These are phyloP conservation scores for Scomber japonicus DNA, from an alignment of 2,113 vertebrate genomes.

Conservation along the genomic window DNA sequence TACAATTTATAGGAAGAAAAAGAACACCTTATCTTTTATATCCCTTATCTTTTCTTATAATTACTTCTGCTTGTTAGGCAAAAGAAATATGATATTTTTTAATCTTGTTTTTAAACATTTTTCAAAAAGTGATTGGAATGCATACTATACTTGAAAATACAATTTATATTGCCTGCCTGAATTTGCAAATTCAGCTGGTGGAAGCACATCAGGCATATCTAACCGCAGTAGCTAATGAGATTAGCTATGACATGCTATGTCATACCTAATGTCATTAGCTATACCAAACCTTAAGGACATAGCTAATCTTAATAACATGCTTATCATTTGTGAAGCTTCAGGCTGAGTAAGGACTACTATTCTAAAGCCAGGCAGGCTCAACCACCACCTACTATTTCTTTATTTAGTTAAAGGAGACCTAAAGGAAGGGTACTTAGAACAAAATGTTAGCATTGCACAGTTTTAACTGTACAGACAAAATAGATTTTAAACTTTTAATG, in stretches of 20 bases:
- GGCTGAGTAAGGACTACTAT: background rate
- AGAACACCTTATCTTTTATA: background rate
- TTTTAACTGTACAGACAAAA: background rate
- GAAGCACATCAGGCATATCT: too few relatives aligned
- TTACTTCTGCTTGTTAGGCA: too few relatives aligned
- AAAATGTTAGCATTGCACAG: background rate
- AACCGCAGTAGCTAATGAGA: too few relatives aligned
- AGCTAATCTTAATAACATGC: background rate
- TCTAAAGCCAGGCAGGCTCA: background rate
- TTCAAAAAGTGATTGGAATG: too few relatives aligned
- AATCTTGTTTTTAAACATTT: too few relatives aligned
- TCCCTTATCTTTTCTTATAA: background rate
- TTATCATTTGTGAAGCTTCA: background rate
- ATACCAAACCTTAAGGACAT: background rate
- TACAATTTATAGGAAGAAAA: too few relatives aligned
- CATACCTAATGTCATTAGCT: background rate
- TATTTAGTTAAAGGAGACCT: background rate
- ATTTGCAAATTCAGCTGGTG: too few relatives aligned
- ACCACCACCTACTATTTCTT: background rate
- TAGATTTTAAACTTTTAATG: background rate
- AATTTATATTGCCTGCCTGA: background rate
- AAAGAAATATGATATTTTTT: too few relatives aligned
- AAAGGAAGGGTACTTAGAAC: background rate
- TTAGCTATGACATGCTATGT: too few relatives aligned
- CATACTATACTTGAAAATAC: background rate